phyloP scores from a whole-genome alignment of 2,888 invertebrate species.

The Nineta flava region DNA sequence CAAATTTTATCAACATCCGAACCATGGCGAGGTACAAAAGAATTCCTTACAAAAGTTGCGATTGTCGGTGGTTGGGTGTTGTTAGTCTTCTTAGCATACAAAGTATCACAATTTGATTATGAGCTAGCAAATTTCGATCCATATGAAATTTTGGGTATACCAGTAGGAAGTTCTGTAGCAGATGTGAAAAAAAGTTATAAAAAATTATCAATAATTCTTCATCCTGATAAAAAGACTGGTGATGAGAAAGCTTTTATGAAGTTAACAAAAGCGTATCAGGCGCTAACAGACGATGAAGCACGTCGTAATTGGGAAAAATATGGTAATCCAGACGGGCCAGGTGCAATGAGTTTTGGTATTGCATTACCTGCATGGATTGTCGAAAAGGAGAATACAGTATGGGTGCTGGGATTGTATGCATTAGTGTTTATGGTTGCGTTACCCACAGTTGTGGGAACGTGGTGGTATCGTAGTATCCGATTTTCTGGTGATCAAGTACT shows the following conservation, averaged over 20 bases:
- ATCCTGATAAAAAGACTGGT: slow-evolving; percentile 97
- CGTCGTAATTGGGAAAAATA: slow-evolving; percentile 97
- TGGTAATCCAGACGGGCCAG: slow-evolving; percentile 99
- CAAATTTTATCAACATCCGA: slow-evolving; percentile 66
- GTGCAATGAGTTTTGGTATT: slow-evolving; percentile 98
- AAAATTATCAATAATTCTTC: slow-evolving; percentile 79
- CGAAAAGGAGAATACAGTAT: slow-evolving; percentile 96
- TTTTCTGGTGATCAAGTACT: slow-evolving; percentile 95
- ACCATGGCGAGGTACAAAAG: slow-evolving; percentile 75
- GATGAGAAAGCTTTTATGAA: slow-evolving; percentile 96
- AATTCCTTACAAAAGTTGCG: slow-evolving; percentile 59
- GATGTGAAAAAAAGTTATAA: slow-evolving; percentile 95
- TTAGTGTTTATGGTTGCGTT: slow-evolving; percentile 96
- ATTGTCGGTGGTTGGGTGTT: slow-evolving; percentile 72
- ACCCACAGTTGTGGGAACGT: slow-evolving; percentile 74
- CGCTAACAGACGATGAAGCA: slow-evolving; percentile 94
- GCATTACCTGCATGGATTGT: slow-evolving; percentile 99
- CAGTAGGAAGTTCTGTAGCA: slow-evolving; percentile 66
- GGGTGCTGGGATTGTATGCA: slow-evolving; percentile 90
- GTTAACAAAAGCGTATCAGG: slow-evolving; percentile 85
- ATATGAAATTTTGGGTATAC: slow-evolving; percentile 84
- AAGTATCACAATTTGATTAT: slow-evolving; percentile 92
- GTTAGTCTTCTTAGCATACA: slow-evolving; percentile 67
- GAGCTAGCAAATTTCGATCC: slow-evolving; percentile 99
- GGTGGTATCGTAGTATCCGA: slow-evolving; percentile 98